These are phyloP conservation scores for Psittacula echo DNA, from an alignment of 2,797 vertebrate species.

Conservation along the genomic window DNA sequence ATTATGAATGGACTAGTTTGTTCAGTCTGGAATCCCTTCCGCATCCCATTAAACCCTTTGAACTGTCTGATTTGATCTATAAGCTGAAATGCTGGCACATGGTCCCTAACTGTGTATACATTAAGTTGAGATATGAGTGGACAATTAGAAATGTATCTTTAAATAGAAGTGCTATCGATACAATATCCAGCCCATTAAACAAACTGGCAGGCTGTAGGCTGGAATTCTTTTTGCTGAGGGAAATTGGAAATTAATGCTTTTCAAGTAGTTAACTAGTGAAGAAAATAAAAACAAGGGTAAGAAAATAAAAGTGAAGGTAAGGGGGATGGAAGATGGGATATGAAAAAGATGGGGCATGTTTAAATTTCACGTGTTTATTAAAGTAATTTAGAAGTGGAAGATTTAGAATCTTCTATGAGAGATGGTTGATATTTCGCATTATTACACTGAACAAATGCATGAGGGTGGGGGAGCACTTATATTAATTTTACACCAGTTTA, in stretches of 20 bases:
- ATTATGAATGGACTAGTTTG: not conserved
- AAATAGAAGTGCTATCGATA: conserved; percentile 10
- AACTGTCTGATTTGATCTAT: not conserved
- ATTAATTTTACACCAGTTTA: not conserved
- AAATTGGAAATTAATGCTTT: not conserved
- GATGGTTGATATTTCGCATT: not conserved
- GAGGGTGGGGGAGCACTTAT: not conserved
- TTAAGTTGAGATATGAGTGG: not conserved
- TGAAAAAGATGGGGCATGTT: not conserved
- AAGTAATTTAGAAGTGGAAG: not conserved
- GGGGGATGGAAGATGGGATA: not conserved
- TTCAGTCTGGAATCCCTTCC: not conserved
- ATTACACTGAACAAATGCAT: not conserved
- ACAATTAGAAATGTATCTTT: conserved; percentile 22
- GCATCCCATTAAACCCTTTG: not conserved
- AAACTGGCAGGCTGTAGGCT: not conserved
- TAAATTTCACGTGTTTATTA: not conserved
- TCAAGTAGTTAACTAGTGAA: not conserved
- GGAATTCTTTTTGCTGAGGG: not conserved
- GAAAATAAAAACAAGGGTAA: not conserved
- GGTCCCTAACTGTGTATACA: not conserved
- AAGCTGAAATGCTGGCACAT: not conserved
- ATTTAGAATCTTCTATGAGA: not conserved
- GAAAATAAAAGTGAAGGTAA: not conserved
- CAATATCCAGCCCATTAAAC: not conserved